Base-by-base conservation (phyloP, 2,113 vertebrate species). In the Mungos mungo region DNA sequence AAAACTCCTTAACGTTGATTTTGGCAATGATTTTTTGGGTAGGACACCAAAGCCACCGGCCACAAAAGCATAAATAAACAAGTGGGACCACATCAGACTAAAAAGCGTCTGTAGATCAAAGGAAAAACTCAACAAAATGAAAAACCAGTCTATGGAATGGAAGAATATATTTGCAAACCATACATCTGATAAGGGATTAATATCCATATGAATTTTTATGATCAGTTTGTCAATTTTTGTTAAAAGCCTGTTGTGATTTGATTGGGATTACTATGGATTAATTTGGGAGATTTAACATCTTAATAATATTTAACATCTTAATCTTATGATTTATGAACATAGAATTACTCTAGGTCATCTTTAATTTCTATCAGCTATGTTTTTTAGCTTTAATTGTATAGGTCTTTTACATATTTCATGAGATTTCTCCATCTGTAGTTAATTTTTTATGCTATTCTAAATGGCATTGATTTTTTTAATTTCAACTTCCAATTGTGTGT, bases 401-500 rank as follows among this genome's bases (percentile, higher is more conserved):
- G 31, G 13, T 76, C 63, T 88, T 88, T 77, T 29, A 82, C 6
- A 86, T 84, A 4, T 93, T 87, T 88, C 63, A 21, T 96, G 69
- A 96, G n/a, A 57, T 90, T 91, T 88, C 69, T 69, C 33, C n/a
- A 13, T 33, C 74, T 68, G 41, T 84, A 90, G 33, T 68, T 90
- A 89, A 79, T 52, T 93, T 97, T 96, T 54, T 16, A 89, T 94
- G 23, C 45, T 68, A 18, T 83, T 72, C 35, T 74, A 97, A 92
- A 60, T 82, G 23, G 15, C 63, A 90, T 79, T 90, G 60, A 38
- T 66, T 82, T 96, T 96, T 90, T 83, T 27, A 93, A 94, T 95
- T 97, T 96, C 25, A 92, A 94, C 84, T 94, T 95, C 66, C 52
- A 79, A n/a, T 93, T 90, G 18, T 71, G 66, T 82, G 33, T 88